These are phyloP conservation scores for Aphis craccivora DNA, from an alignment of 1,140 invertebrate species.

Conservation along the genomic window DNA sequence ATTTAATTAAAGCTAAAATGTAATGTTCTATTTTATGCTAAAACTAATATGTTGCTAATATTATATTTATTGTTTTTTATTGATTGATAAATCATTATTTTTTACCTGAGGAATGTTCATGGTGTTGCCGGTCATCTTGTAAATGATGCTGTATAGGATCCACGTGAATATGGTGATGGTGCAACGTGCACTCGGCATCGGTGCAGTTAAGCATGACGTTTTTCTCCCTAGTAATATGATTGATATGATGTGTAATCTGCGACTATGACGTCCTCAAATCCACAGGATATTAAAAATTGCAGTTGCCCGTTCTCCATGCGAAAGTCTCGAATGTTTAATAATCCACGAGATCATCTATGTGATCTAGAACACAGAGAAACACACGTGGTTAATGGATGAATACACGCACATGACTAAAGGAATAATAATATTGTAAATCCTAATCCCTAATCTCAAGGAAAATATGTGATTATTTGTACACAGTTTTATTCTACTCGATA, in stretches of 20 bases:
- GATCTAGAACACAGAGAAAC: constrained; percentile 33
- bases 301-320: constrained; percentile 8
- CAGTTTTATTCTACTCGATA: neutral
- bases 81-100: neutral
- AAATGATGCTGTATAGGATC: constrained; percentile 66
- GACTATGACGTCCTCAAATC: neutral
- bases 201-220: constrained; percentile 76
- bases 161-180: constrained; percentile 73
- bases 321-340: neutral
- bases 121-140: constrained; percentile 64
- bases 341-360: constrained; percentile 6
- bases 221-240: neutral
- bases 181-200: constrained; percentile 77
- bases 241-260: neutral
- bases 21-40: neutral
- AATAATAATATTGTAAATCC: constrained; percentile 2
- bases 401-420: constrained; percentile 23
- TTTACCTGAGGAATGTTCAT: constrained; percentile 64
- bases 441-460: constrained; percentile 14
- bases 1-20: neutral
- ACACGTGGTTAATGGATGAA: constrained; percentile 10
- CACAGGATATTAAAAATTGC: neutral
- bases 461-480: neutral
- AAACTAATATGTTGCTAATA: neutral
- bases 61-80: neutral